phyloP scores from a whole-genome alignment of 2,113 vertebrate species.

The Rhegmatorhina hoffmannsi region DNA sequence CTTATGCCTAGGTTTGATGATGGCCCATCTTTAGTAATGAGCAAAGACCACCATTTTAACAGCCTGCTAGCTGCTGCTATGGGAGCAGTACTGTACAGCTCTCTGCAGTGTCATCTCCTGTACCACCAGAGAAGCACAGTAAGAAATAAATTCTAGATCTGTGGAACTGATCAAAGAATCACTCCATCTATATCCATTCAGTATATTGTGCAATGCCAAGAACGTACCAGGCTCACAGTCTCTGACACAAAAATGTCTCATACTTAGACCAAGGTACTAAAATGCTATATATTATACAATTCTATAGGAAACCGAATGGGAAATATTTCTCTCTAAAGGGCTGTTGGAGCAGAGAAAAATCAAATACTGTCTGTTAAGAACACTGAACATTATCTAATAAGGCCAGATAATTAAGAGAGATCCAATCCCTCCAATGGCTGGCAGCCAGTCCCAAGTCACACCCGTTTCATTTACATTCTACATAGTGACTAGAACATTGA shows the following conservation, averaged over 20 bases:
- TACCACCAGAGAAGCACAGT: background rate
- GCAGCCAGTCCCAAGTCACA: background rate
- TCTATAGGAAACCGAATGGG: background rate
- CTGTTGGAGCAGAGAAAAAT: background rate
- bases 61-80: background rate
- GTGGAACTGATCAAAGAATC: background rate
- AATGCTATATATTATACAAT: background rate
- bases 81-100: background rate
- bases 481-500: background rate
- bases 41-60: background rate
- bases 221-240: background rate
- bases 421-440: background rate
- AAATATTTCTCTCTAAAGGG: background rate
- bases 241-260: background rate
- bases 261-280: background rate
- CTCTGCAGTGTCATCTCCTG: background rate
- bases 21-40: background rate
- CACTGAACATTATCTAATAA: background rate
- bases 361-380: background rate
- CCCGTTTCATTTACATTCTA: background rate
- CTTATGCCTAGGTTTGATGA: background rate
- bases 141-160: background rate
- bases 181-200: background rate
- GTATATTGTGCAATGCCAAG: fast-evolving
- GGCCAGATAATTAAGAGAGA: background rate